A percentile compares a stretch with the other conserved stretches of the same genome.
Evolutionary conservation across 2,113 vertebrate species (phyloP).

Genomic region (Fregata magnificens): DNA sequence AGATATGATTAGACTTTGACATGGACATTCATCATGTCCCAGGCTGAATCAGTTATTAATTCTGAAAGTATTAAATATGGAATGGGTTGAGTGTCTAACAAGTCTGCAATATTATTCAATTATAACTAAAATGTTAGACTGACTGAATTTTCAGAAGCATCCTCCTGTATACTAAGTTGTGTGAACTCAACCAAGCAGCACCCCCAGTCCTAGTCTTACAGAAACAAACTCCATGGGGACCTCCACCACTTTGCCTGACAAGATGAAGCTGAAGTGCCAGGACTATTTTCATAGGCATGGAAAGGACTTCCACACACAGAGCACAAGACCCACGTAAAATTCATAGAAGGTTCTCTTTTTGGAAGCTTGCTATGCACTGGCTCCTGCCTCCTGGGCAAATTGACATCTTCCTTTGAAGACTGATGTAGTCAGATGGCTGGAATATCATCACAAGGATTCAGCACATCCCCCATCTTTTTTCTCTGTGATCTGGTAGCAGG

Average conservation of each 20-base stretch:
- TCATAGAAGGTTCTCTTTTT: not conserved
- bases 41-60: slow-evolving; percentile 55
- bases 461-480: not conserved
- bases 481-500: not conserved
- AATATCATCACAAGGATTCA: not conserved
- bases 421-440: not conserved
- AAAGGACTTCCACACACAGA: not conserved
- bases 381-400: not conserved
- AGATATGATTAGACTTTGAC: slow-evolving; percentile 59
- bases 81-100: slow-evolving; percentile 25
- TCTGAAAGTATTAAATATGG: slow-evolving; percentile 52
- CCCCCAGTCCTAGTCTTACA: not conserved
- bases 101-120: slow-evolving; percentile 11
- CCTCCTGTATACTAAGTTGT: not conserved
- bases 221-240: not conserved
- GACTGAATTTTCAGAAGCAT: not conserved
- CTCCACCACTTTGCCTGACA: not conserved
- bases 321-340: not conserved
- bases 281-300: not conserved
- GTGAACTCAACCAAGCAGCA: not conserved
- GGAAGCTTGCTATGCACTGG: not conserved
- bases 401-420: not conserved
- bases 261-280: not conserved
- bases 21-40: slow-evolving; percentile 57
- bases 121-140: slow-evolving; percentile 28